These are phyloP conservation scores for Pantelozetes paolii DNA, from an alignment of 2,888 invertebrate genomes.

Conservation along the genomic window DNA sequence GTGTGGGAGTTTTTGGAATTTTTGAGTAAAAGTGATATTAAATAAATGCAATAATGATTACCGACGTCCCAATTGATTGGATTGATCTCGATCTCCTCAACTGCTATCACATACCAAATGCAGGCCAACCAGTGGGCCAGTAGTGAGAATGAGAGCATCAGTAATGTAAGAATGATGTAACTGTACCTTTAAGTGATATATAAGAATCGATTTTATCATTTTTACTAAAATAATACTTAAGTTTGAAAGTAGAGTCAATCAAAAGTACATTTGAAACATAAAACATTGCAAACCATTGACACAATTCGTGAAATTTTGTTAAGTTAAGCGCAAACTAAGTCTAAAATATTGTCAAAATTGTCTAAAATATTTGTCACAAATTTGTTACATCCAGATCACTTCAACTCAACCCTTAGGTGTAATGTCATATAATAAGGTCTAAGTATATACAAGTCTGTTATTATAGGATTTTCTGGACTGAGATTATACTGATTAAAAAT, in stretches of 20 bases:
- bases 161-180: constrained; percentile 82
- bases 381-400: too few relatives aligned
- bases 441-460: too few relatives aligned
- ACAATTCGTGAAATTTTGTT: too few relatives aligned
- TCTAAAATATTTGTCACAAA: too few relatives aligned
- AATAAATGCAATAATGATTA: constrained; percentile 53
- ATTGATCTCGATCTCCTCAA: constrained; percentile 69
- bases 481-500: too few relatives aligned
- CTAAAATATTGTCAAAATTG: too few relatives aligned
- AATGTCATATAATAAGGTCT: too few relatives aligned
- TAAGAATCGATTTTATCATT: not conserved
- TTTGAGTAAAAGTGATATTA: not conserved
- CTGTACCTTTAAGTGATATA: constrained; percentile 61
- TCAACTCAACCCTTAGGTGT: too few relatives aligned
- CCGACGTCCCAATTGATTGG: constrained; percentile 75
- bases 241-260: not conserved
- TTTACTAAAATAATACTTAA: not conserved
- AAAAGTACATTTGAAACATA: not conserved
- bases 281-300: too few relatives aligned
- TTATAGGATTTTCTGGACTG: too few relatives aligned
- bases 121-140: constrained; percentile 96
- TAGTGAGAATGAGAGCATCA: constrained; percentile 89
- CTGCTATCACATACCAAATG: constrained; percentile 93
- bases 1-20: not conserved
- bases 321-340: too few relatives aligned